Conservation (phyloP, 1,140 invertebrate species). For the Heterodera schachtii region DNA sequence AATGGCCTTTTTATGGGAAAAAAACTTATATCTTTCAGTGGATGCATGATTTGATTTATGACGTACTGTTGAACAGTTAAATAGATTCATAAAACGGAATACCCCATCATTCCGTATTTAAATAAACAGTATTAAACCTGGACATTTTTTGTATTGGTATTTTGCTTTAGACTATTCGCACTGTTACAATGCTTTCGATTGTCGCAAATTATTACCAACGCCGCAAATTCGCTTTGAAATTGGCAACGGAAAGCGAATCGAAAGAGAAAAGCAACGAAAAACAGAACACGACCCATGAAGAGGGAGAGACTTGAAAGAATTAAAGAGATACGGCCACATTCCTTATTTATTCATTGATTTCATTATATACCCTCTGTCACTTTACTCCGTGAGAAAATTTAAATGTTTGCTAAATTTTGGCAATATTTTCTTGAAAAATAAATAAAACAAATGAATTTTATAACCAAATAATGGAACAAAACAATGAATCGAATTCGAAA, state of each 20-base stretch:
- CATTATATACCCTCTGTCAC: no score
- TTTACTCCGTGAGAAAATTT: no score
- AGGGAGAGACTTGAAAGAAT: not conserved
- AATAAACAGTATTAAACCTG: no score
- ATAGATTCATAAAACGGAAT: no score
- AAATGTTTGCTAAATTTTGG: no score
- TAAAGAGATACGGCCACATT: not conserved
- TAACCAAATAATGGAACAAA: not conserved
- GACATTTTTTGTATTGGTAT: not conserved
- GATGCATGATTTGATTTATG: no score
- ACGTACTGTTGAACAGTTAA: no score
- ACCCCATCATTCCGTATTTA: no score
- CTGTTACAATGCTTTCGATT: constrained; percentile 26
- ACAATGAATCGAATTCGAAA: not conserved
- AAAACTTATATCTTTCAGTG: no score
- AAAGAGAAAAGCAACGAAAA: not conserved
- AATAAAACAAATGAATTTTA: not conserved
- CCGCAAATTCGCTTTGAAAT: constrained; percentile 15
- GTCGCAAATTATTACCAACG: constrained; percentile 14
- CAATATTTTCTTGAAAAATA: no score
- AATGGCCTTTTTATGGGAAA: no score
- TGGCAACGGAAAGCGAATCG: not conserved
- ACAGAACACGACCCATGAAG: not conserved
- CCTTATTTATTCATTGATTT: no score
- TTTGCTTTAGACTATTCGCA: constrained; percentile 11